Conservation (phyloP, 1,140 invertebrate genomes). For the Proctacanthus coquilletti region DNA sequence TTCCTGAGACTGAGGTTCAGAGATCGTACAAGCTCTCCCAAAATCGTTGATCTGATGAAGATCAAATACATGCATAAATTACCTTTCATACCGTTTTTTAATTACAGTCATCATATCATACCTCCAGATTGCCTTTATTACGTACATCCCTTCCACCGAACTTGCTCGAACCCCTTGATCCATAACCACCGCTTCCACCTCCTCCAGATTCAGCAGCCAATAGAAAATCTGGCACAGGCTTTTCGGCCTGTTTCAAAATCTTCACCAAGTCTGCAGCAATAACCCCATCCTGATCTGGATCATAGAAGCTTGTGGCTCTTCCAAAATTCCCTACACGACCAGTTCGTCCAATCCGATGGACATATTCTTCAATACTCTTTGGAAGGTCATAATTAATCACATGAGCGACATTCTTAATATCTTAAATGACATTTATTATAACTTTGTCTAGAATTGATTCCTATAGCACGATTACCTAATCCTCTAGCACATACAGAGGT, state of each 20-base stretch:
- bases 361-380: constrained; percentile 72
- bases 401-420: constrained; percentile 49
- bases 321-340: constrained; percentile 86
- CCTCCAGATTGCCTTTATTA: constrained; percentile 14
- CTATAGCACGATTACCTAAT: no score
- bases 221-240: constrained; percentile 48
- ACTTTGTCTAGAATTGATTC: no score
- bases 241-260: constrained; percentile 49
- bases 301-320: constrained; percentile 76
- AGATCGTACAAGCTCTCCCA: background rate
- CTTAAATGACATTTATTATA: no score
- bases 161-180: constrained; percentile 5
- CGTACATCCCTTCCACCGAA: constrained; percentile 41
- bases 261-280: constrained; percentile 50
- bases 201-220: constrained; percentile 21
- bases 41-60: background rate
- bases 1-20: background rate
- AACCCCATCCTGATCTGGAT: constrained; percentile 40
- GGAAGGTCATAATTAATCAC: constrained; percentile 91
- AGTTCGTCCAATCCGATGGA: constrained; percentile 88
- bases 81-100: background rate
- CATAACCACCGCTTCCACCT: constrained; percentile 19
- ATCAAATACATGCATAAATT: background rate
- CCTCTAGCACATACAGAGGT: constrained; percentile 89
- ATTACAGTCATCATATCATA: background rate